These are phyloP conservation scores for Cyprinus carpio DNA, from an alignment of 2,113 vertebrate genomes.

Conservation along the genomic window DNA sequence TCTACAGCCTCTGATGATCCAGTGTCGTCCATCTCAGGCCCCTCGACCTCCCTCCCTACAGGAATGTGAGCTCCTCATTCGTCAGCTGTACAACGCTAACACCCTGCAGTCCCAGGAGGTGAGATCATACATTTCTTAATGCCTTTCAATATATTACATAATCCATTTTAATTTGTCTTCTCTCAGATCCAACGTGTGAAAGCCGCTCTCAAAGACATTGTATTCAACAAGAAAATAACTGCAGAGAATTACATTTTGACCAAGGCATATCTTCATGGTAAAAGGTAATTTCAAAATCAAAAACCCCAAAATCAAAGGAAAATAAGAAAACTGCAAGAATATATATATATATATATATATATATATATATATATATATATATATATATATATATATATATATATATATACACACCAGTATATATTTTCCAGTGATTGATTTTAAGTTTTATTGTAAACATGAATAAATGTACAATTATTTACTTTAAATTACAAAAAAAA, in stretches of 20 bases:
- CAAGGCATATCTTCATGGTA: slow-evolving; percentile 68
- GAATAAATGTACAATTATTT: too few species aligned
- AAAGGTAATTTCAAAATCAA: slow-evolving; percentile 61
- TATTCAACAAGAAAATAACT: slow-evolving; percentile 72
- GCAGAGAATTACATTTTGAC: slow-evolving; percentile 71
- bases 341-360: too few species aligned
- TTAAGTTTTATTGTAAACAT: too few species aligned
- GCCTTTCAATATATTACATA: not conserved
- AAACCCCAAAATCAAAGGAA: not conserved
- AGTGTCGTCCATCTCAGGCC: slow-evolving; percentile 63
- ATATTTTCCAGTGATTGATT: too few species aligned
- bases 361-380: too few species aligned
- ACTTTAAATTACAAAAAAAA: too few species aligned
- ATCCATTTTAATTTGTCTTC: not conserved
- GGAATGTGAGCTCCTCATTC: slow-evolving; percentile 83
- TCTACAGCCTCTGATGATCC: slow-evolving; percentile 68
- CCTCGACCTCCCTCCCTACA: slow-evolving; percentile 73
- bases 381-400: too few species aligned
- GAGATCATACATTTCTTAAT: slow-evolving; percentile 44
- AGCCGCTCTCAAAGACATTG: slow-evolving; percentile 74
- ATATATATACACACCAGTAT: too few species aligned
- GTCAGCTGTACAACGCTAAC: slow-evolving; percentile 81
- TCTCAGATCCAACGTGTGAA: slow-evolving; percentile 77
- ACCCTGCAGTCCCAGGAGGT: slow-evolving; percentile 84
- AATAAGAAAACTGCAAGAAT: not conserved